Base-by-base conservation (phyloP, 2,888 invertebrate genomes). In the Piscicola geometra region DNA sequence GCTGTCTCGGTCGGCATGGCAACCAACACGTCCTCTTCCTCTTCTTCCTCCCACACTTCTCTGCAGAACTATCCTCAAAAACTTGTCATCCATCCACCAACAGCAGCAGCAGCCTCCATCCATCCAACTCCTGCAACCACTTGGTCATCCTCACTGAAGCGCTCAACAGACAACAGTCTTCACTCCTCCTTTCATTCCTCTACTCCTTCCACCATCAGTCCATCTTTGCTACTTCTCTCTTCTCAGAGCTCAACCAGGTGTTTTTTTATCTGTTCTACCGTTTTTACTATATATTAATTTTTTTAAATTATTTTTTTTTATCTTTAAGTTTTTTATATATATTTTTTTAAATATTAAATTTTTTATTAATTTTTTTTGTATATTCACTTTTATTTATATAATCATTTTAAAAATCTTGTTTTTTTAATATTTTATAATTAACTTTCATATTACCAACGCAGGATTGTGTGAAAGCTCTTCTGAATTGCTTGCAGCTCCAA, bases 21-120 rank as follows among this genome's bases (percentile, higher is more conserved):
- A 74, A 60, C 47, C 74, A 78, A 64, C 78, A 79, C 75, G 79
- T 79, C 15, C 25, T 79, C 18, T 79, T 79, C 69, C 28, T 79
- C 47, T 78, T 78, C 41, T 71, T 79, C 28, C 56, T 77, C 12
- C 79, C 79, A 1, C 71, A 73, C 60, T 77, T 74, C 36, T 69
- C 60, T n/a, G n/a, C 21, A 47, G 1, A 66, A 68, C 3, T 67
- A 76, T 1, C 71, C 78, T 41, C 33, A 60, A 33, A 21, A 47
- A 0, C 30, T 75, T n/a, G 35, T 36, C 35, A 32, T 64, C 36
- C 66, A 76, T 5, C 33, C 33, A n/a, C 1, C 36, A 15, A 28
- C 28, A 2, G 12, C 1, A 12, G 50, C 25, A 0, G n/a, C 41
- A 3, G 25, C 33, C 0, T 25, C 18, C 5, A n/a, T n/a, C 12